Conservation (phyloP, 2,113 vertebrate genomes). For the Orycteropus afer region DNA sequence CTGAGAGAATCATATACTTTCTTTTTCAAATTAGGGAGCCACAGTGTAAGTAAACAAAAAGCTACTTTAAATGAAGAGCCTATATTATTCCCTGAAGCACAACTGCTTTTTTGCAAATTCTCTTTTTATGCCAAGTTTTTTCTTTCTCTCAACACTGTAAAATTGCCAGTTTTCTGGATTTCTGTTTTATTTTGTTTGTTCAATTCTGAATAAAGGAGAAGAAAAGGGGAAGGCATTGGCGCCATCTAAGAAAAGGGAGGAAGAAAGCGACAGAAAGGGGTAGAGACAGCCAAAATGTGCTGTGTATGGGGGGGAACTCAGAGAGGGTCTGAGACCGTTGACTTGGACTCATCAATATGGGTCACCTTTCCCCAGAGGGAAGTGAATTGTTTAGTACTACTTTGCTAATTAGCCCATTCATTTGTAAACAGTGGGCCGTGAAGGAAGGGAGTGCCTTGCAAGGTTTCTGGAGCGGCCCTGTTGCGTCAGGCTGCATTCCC, state of each 20-base stretch:
- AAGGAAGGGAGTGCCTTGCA: not conserved
- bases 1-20: not conserved
- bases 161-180: not conserved
- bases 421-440: accelerated
- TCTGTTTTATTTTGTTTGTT: not conserved
- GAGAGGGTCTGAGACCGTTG: not conserved
- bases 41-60: not conserved
- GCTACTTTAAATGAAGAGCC: not conserved
- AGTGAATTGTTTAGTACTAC: not conserved
- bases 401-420: accelerated
- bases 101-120: not conserved
- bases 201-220: not conserved
- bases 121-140: not conserved
- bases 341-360: accelerated
- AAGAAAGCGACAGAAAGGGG: not conserved
- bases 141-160: not conserved
- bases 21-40: not conserved
- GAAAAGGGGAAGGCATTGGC: not conserved
- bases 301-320: not conserved
- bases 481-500: accelerated
- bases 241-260: not conserved
- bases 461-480: not conserved
- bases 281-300: no score
- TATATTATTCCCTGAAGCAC: not conserved
- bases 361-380: not conserved